phyloP scores from a whole-genome alignment of 2,797 vertebrate genomes.

The Phoxinus dragarum region DNA sequence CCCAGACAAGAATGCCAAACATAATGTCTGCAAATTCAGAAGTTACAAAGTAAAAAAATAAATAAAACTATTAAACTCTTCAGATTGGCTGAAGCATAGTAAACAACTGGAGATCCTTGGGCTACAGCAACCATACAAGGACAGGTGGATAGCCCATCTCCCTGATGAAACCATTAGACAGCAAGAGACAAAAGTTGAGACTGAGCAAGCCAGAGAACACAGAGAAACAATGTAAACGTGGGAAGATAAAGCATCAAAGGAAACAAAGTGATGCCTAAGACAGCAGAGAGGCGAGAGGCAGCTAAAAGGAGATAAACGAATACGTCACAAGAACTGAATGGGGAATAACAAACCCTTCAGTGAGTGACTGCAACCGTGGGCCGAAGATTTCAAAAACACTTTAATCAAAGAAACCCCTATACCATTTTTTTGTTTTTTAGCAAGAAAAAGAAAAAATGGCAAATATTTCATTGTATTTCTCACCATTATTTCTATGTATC shows the following conservation, averaged over 20 bases:
- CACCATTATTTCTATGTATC: background rate
- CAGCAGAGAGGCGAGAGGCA: conserved; percentile 19
- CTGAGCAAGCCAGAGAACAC: background rate
- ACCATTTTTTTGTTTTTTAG: background rate
- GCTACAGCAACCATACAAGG: background rate
- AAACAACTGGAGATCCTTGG: conserved; percentile 16
- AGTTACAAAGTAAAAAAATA: conserved; percentile 15
- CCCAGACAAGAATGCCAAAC: conserved; percentile 5
- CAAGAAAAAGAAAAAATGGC: background rate
- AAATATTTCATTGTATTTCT: background rate
- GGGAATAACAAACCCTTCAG: conserved; percentile 15
- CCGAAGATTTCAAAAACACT: conserved; percentile 11
- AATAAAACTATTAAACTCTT: conserved; percentile 17
- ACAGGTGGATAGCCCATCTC: conserved; percentile 27
- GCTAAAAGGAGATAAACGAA: conserved; percentile 29
- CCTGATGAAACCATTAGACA: conserved; percentile 21
- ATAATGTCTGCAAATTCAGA: conserved; percentile 1
- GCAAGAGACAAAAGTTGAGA: conserved; percentile 4
- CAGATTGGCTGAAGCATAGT: conserved; percentile 14
- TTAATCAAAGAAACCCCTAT: background rate
- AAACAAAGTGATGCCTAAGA: conserved; percentile 30
- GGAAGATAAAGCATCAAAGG: conserved; percentile 29
- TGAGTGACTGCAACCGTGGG: conserved; percentile 22
- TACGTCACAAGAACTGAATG: conserved; percentile 1
- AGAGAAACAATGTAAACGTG: conserved; percentile 22